Evolutionary conservation across 2,113 vertebrate genomes (phyloP), one percentile per base, ranked within the genome.

Genomic region (Acrocephalus arundinaceus): DNA sequence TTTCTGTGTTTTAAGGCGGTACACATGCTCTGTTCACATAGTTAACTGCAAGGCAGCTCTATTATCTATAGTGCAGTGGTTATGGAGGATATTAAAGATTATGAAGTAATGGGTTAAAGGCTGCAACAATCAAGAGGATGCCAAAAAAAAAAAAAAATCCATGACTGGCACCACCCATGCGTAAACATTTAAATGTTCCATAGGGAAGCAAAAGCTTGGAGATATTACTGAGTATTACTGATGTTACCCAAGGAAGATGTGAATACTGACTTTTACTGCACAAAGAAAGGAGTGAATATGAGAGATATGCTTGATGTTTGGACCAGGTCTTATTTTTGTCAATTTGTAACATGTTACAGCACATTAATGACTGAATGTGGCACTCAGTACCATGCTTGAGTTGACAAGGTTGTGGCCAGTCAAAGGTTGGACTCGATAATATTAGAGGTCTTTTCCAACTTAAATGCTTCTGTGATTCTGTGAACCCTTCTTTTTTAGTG

Each of bases 121-220:
- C 57, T 88, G 20, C 52, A 80, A 49, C 4, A 21, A 33, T 83
- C 30, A 67, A 71, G 27, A 74, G 28, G 18, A 71, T 71, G 19
- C 31, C 8, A 35, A 61, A 45, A 23, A 73, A 31, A 14, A 33
- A 66, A 19, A 17, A 9, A 79, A 41, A 41, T 24, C 25, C 6
- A 10, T n/a, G 21, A 35, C 27, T 3, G 6, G 7, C 5, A 33
- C 6, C 23, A 66, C 7, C 5, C 2, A 4, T 45, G 6, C 35
- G 18, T 41, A 58, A 54, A 10, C 5, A 27, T 27, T 27, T 30
- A 30, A 45, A 39, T 55, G 25, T 35, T 28, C 65, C 28, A 52
- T 0, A 74, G 35, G 65, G 24, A 66, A 39, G 27, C 1, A 3
- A 46, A 79, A 76, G 7, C 43, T n/a, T 70, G 49, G 43, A 79